These are phyloP conservation scores for Beris morrisii DNA, from an alignment of 2,888 invertebrate genomes.

Conservation along the genomic window DNA sequence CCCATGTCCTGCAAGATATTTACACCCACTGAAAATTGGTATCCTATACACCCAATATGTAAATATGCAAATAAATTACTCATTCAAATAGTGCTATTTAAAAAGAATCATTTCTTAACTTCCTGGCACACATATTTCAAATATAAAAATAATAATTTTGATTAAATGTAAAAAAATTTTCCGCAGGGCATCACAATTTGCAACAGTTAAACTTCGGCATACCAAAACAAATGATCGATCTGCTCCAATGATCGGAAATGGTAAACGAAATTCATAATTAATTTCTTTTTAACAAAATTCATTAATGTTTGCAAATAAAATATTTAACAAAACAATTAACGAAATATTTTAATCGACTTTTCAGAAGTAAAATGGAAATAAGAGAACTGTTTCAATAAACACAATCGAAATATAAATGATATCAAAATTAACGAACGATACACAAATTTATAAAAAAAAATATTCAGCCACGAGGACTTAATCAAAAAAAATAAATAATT, in stretches of 20 bases:
- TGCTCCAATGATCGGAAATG: constrained; percentile 67
- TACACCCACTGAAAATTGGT: too few relatives aligned
- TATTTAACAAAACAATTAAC: constrained; percentile 7
- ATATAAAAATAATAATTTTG: too few relatives aligned
- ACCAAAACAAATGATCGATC: constrained; percentile 85
- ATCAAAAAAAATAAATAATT: too few relatives aligned
- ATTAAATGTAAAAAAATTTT: not conserved
- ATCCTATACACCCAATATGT: too few relatives aligned
- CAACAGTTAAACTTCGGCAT: constrained; percentile 85
- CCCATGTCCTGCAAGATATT: too few relatives aligned
- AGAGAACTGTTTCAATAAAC: constrained; percentile 22
- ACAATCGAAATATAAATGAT: constrained; percentile 13
- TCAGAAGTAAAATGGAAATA: constrained; percentile 25
- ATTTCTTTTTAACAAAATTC: constrained; percentile 13
- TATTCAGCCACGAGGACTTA: too few relatives aligned
- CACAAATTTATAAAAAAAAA: constrained; percentile 1
- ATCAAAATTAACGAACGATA: constrained; percentile 13
- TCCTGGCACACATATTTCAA: too few relatives aligned
- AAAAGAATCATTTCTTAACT: too few relatives aligned
- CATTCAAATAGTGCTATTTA: too few relatives aligned
- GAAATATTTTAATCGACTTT: not conserved
- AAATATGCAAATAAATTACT: too few relatives aligned
- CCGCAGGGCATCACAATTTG: constrained; percentile 81
- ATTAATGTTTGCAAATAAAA: constrained; percentile 3
- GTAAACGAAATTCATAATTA: constrained; percentile 6